Evolutionary conservation across 2,113 vertebrate species (phyloP), one percentile per base, ranked within the genome.

Genomic region (Sitta europaea): DNA sequence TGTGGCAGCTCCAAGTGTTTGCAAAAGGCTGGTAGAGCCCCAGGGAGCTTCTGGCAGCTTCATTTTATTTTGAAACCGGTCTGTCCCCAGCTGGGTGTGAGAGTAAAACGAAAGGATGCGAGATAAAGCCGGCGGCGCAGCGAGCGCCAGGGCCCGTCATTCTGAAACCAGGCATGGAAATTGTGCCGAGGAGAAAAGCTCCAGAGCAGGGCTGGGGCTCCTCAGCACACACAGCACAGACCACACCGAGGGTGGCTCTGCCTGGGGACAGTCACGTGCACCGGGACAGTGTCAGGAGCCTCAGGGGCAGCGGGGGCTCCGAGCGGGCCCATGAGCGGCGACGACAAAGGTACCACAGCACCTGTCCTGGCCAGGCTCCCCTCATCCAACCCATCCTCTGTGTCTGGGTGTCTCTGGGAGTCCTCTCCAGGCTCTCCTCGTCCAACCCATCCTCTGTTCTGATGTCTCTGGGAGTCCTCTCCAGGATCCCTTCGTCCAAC

Each of bases 161-260:
- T 97, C 96, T 96, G 97, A 98, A 97, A 98, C 96, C 55, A 16
- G 93, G 86, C 96, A 94, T 96, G 97, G 96, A 97, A 97, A 98
- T 92, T 97, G 97, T 59, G 61, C 67, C 5, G 70, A 20, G 95
- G 76, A 57, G 90, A 79, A 93, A 89, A 89, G 59, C 62, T 54
- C 65, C 14, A 93, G 87, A 91, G 92, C 88, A 10, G 93, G 80
- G 82, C 88, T 81, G 0, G 28, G 79, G 88, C 81, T 76, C 12
- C 72, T 86, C 7, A 1, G 55, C 86, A 20, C 86, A 17, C 76
- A 35, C 36, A 4, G 78, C 23, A 33, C 88, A 78, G 80, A 85
- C 10, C 95, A 65, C 95, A 10, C 33, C 58, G 68, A 82, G 77
- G 23, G 54, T n/a, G 79, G 83, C 93, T 91, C 45, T 80, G 82